A percentile compares a stretch with the other conserved stretches of the same genome.
Evolutionary conservation across 2,113 vertebrate genomes (phyloP).

Genomic region (Phoenicopterus ruber): DNA sequence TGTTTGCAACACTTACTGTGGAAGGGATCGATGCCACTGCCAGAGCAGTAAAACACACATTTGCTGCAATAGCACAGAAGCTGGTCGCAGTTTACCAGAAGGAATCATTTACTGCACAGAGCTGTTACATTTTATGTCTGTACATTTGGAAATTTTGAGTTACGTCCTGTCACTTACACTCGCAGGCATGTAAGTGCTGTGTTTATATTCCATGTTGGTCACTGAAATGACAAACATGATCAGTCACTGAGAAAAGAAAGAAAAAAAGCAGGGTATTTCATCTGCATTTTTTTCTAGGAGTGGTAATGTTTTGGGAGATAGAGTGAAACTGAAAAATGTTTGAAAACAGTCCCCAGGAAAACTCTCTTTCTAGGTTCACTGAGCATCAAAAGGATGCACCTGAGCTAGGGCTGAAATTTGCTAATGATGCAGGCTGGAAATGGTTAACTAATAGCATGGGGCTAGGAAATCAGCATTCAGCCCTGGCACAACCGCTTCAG

Average conservation of each 20-base stretch:
- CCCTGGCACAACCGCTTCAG: not conserved
- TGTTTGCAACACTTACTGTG: not conserved
- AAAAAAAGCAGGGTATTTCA: not conserved
- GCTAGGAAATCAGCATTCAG: not conserved
- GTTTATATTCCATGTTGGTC: not conserved
- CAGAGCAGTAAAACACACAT: not conserved
- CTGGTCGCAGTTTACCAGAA: not conserved
- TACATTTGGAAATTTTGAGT: not conserved
- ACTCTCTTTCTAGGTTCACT: not conserved
- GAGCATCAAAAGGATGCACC: not conserved
- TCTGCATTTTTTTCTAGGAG: not conserved
- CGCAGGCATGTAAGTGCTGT: not conserved
- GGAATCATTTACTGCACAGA: not conserved
- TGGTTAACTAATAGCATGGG: not conserved
- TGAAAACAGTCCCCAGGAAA: not conserved
- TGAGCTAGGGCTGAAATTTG: not conserved
- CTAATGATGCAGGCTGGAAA: not conserved
- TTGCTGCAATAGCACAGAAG: not conserved
- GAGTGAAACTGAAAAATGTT: not conserved
- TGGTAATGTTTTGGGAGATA: not conserved
- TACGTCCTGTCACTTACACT: not conserved
- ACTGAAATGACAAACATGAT: not conserved
- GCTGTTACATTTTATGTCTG: not conserved
- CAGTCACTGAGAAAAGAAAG: not conserved
- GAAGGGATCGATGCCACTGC: not conserved